A percentile compares a stretch with the other conserved stretches of the same genome.
phyloP scores from a whole-genome alignment of 1,140 invertebrate species.

The Diorhabda sublineata region DNA sequence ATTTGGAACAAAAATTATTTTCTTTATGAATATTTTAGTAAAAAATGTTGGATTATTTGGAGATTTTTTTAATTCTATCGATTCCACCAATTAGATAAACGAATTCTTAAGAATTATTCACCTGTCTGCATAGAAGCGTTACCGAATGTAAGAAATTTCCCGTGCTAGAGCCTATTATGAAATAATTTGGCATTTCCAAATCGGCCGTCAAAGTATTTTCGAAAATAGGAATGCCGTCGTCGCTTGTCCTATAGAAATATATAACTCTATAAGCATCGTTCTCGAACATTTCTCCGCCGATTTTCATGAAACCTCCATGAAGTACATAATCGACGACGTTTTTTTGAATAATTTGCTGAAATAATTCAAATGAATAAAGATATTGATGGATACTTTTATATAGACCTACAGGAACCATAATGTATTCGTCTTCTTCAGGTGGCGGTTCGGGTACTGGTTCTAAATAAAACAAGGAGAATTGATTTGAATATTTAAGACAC shows the following conservation, averaged over 20 bases:
- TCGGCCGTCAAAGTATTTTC: constrained; percentile 50
- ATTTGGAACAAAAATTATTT: too few species aligned
- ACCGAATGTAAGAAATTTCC: constrained; percentile 56
- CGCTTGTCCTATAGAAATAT: constrained; percentile 62
- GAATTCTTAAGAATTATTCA: constrained; percentile 23
- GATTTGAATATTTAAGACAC: not conserved
- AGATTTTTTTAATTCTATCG: too few species aligned
- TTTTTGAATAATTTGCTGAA: constrained; percentile 62
- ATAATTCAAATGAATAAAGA: constrained; percentile 13
- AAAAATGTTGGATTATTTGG: too few species aligned
- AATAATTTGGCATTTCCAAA: constrained; percentile 58
- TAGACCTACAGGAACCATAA: constrained; percentile 51
- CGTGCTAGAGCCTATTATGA: constrained; percentile 58
- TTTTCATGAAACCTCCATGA: constrained; percentile 60
- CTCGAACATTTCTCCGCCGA: constrained; percentile 48
- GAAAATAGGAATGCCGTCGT: constrained; percentile 56
- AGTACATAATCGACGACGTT: constrained; percentile 62
- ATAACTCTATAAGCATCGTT: constrained; percentile 55
- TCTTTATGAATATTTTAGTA: too few species aligned
- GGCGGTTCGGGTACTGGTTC: constrained; percentile 11
- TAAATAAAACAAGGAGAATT: not conserved
- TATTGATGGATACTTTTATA: not conserved
- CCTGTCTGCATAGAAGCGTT: constrained; percentile 45
- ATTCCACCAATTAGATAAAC: too few species aligned
- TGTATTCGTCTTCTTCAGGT: constrained; percentile 42